Evolutionary conservation across 2,797 vertebrate species (phyloP).

Genomic region (Chiloscyllium punctatum): DNA sequence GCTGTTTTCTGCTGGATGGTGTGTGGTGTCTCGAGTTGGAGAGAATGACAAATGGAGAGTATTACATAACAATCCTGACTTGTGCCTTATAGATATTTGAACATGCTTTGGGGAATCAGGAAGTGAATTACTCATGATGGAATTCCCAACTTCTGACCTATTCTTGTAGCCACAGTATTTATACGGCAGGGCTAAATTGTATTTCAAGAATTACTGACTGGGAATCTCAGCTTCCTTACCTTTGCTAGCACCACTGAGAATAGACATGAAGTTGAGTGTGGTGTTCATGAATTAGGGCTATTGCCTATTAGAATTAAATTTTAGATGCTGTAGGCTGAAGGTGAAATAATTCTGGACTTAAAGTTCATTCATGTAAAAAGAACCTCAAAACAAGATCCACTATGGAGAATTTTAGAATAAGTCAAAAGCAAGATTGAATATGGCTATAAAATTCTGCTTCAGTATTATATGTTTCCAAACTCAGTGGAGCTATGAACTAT

Average conservation of each 20-base stretch:
- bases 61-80: not conserved
- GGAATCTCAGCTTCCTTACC: not conserved
- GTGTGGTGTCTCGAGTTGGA: not conserved
- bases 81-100: not conserved
- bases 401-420: not conserved
- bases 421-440: not conserved
- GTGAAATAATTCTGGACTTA: not conserved
- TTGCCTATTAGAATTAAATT: not conserved
- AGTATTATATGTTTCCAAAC: not conserved
- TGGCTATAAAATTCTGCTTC: not conserved
- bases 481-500: not conserved
- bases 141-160: not conserved
- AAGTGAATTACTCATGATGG: not conserved
- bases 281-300: not conserved
- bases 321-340: not conserved
- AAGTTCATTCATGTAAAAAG: not conserved
- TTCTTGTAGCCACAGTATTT: not conserved
- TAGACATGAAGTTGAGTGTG: not conserved
- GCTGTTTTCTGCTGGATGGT: not conserved
- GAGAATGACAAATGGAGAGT: not conserved
- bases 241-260: not conserved
- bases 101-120: not conserved
- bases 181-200: not conserved
- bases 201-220: not conserved
- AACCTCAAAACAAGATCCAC: not conserved